These are phyloP conservation scores for Microcebus griseorufus DNA, from an alignment of 2,113 vertebrate species.

Conservation along the genomic window DNA sequence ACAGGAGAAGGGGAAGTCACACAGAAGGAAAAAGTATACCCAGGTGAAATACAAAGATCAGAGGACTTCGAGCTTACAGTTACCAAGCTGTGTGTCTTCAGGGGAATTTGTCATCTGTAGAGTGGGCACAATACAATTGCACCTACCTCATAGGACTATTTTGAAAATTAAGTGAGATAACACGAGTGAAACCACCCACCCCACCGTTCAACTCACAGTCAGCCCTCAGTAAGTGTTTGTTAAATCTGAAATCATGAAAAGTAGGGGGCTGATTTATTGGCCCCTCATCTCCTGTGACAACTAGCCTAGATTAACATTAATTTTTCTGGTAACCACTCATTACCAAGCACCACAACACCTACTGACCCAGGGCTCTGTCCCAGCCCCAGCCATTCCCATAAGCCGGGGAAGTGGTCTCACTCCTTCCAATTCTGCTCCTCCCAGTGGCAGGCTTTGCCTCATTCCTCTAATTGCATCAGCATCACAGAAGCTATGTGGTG, in stretches of 20 bases:
- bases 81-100: not conserved
- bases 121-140: not conserved
- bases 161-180: not conserved
- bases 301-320: not conserved
- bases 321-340: not conserved
- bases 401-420: fast-evolving
- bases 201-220: not conserved
- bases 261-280: not conserved
- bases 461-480: not conserved
- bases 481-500: not conserved
- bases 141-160: not conserved
- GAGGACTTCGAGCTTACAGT: not conserved
- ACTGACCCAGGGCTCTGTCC: fast-evolving
- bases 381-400: not conserved
- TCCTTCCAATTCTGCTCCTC: not conserved
- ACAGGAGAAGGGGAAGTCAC: too few relatives aligned
- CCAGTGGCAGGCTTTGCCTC: not conserved
- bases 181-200: not conserved
- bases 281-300: not conserved
- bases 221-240: not conserved
- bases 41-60: not conserved
- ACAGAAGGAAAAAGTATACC: not conserved
- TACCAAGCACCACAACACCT: not conserved
- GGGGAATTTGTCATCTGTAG: not conserved
- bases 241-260: not conserved